Percentiles rank a stretch among this genome's conserved stretches.
phyloP scores from a whole-genome alignment of 2,113 vertebrate species.

The Pithys albifrons region DNA sequence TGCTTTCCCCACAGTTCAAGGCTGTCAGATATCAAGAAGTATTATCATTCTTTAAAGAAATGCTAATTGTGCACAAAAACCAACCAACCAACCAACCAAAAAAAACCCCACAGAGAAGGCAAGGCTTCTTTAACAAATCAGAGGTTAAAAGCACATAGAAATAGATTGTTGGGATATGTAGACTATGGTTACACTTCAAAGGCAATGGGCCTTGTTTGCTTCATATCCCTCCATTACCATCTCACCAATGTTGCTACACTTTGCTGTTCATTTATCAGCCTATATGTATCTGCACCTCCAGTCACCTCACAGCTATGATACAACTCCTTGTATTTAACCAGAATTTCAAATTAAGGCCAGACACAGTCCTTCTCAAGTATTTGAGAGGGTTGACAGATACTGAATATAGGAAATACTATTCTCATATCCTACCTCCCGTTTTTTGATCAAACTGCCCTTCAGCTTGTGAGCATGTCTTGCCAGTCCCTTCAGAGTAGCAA shows the following conservation, averaged over 20 bases:
- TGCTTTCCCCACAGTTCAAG: background rate
- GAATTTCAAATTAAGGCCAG: background rate
- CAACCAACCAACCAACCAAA: background rate
- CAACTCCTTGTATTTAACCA: background rate
- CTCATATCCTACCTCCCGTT: background rate
- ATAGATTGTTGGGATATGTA: background rate
- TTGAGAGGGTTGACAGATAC: background rate
- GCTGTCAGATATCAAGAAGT: background rate
- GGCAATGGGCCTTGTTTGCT: fast-evolving
- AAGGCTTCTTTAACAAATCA: background rate
- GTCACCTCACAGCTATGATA: too few species aligned
- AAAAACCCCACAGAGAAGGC: background rate
- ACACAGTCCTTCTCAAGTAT: background rate
- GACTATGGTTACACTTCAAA: background rate
- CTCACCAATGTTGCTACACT: background rate
- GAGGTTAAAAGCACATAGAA: background rate
- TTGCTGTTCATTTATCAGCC: background rate
- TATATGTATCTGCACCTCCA: background rate
- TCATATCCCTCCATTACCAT: background rate
- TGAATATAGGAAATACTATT: background rate
- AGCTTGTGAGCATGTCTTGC: background rate
- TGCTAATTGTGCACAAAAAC: fast-evolving
- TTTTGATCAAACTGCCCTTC: background rate
- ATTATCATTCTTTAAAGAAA: background rate
- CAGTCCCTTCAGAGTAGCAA: background rate